Percentiles rank a stretch among this genome's conserved stretches.
Conservation (phyloP, 2,113 vertebrate species). For the Mustelus asterias region DNA sequence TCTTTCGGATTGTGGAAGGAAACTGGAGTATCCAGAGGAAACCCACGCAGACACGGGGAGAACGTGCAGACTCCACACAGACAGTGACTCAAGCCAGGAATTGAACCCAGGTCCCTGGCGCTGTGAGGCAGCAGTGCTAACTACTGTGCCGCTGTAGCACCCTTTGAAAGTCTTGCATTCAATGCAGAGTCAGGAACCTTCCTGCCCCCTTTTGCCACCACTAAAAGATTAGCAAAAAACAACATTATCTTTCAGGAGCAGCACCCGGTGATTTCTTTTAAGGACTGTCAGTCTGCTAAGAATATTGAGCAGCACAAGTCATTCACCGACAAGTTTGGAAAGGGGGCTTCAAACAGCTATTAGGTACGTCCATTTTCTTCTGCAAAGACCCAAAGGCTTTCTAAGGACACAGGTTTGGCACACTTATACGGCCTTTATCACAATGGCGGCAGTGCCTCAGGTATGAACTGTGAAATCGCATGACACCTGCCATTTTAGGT, state of each 20-base stretch:
- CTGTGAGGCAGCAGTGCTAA: too few relatives aligned
- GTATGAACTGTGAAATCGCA: neutral
- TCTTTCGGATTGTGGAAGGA: too few relatives aligned
- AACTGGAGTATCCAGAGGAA: too few relatives aligned
- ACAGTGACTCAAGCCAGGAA: too few relatives aligned
- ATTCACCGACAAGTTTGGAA: neutral
- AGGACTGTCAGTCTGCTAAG: neutral
- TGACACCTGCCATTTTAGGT: neutral
- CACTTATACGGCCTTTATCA: neutral
- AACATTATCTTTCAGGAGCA: neutral
- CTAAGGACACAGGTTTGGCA: neutral
- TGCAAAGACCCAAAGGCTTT: neutral
- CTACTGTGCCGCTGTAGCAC: too few relatives aligned
- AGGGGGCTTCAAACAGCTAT: neutral
- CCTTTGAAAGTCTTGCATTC: neutral
- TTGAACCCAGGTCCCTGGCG: too few relatives aligned
- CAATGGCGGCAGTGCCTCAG: neutral
- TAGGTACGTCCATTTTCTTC: neutral
- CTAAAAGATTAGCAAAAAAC: neutral
- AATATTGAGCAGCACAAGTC: neutral
- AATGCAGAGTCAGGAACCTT: neutral
- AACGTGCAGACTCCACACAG: too few relatives aligned
- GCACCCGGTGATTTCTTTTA: neutral
- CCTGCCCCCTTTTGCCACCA: neutral
- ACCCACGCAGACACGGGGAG: too few relatives aligned